Conservation (phyloP, 2,888 invertebrate species). For the Tetheella fluctuosa region DNA sequence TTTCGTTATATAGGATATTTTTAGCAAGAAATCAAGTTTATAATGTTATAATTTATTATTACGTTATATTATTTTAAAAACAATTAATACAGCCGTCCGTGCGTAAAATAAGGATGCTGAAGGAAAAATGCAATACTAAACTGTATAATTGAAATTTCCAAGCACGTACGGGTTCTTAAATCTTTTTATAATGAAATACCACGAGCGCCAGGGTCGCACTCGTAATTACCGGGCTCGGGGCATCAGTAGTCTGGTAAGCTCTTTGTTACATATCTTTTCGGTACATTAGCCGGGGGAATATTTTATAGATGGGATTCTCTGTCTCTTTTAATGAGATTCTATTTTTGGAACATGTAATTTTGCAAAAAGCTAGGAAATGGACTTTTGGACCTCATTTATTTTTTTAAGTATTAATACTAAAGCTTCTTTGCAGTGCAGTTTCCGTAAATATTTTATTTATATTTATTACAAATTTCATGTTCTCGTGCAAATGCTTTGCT, state of each 20-base stretch:
- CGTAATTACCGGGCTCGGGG: conserved; percentile 12
- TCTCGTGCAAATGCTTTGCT: too few species aligned
- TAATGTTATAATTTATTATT: too few species aligned
- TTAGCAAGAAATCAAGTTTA: neutral
- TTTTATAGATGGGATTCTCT: conserved; percentile 3
- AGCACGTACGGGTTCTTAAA: conserved; percentile 5
- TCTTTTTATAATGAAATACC: conserved; percentile 8
- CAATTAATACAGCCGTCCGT: neutral
- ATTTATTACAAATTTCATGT: too few species aligned
- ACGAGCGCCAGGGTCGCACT: neutral
- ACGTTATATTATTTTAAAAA: too few species aligned
- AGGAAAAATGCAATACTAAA: conserved; percentile 8
- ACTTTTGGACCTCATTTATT: neutral
- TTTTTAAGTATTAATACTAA: neutral
- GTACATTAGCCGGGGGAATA: conserved; percentile 9
- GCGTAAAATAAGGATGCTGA: neutral
- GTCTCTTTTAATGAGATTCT: conserved; percentile 6
- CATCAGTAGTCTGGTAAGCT: neutral
- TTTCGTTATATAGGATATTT: neutral
- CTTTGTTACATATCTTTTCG: conserved; percentile 10
- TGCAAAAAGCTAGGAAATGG: neutral
- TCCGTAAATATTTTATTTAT: too few species aligned
- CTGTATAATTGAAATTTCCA: neutral
- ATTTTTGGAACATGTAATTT: neutral
- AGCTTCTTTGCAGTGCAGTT: neutral